These are phyloP conservation scores for Protobothrops mucrosquamatus DNA, from an alignment of 2,113 vertebrate species.

Conservation along the genomic window DNA sequence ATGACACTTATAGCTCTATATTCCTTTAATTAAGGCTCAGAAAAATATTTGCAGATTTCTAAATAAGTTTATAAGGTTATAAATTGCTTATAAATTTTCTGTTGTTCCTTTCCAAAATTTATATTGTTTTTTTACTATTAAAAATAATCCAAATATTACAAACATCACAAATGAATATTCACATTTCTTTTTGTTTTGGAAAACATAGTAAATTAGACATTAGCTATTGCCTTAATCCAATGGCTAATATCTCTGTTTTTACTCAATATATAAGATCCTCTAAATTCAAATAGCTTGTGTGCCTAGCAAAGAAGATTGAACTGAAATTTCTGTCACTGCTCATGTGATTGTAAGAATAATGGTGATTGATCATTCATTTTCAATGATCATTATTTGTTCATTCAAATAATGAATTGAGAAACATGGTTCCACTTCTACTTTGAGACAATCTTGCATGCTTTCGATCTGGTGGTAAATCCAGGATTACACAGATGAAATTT, in stretches of 20 bases:
- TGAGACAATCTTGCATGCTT: conserved; percentile 75
- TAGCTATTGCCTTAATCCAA: background rate
- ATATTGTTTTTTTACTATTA: background rate
- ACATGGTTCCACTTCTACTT: background rate
- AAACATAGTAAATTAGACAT: background rate
- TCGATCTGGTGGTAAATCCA: conserved; percentile 90
- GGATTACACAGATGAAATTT: conserved; percentile 94
- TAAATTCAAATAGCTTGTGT: background rate
- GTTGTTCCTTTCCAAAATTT: background rate
- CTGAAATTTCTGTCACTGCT: background rate
- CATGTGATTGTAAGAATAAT: background rate
- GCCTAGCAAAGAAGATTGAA: background rate
- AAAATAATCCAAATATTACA: background rate
- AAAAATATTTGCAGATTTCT: background rate
- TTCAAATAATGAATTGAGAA: background rate
- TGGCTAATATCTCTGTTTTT: background rate
- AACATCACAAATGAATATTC: background rate
- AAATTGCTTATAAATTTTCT: background rate
- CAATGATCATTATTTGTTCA: background rate
- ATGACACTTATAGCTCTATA: background rate
- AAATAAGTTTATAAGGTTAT: background rate
- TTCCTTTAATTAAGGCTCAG: background rate
- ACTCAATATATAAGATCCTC: background rate
- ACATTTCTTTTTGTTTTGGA: background rate
- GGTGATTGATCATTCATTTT: background rate